These are phyloP conservation scores for Gadopsis marmoratus DNA, from an alignment of 2,797 vertebrate species.

Conservation along the genomic window DNA sequence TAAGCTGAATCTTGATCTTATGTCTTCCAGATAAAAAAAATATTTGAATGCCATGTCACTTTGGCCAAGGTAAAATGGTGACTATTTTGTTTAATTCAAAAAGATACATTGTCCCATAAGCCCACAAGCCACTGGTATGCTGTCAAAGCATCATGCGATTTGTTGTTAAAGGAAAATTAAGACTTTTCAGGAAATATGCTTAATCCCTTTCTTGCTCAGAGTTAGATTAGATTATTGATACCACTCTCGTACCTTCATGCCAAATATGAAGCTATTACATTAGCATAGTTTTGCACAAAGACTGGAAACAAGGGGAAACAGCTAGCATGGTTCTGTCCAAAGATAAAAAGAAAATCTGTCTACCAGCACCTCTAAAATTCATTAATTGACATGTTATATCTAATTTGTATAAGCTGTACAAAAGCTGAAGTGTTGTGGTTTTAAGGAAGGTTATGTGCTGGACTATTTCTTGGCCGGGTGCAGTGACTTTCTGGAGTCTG, in stretches of 20 bases:
- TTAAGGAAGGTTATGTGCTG: neutral
- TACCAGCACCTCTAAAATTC: neutral
- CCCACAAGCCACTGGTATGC: neutral
- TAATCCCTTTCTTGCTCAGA: neutral
- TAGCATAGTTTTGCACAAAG: neutral
- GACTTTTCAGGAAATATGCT: neutral
- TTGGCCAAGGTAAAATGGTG: neutral
- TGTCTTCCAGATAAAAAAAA: neutral
- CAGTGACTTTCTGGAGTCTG: neutral
- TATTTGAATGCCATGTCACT: neutral
- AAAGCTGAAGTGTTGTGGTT: neutral
- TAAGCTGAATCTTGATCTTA: too few relatives aligned
- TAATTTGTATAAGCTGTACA: neutral
- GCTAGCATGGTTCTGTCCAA: neutral
- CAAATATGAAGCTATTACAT: neutral
- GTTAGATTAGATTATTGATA: neutral
- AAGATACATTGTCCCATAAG: neutral
- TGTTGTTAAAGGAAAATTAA: conserved; percentile 7
- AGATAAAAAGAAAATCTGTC: neutral
- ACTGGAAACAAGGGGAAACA: neutral
- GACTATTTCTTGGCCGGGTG: conserved; percentile 2
- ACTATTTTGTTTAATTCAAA: neutral
- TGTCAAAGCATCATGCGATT: neutral
- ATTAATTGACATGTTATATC: neutral
- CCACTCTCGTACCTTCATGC: neutral